Conservation (phyloP, 1,140 invertebrate species). For the Macrobrachium rosenbergii region DNA sequence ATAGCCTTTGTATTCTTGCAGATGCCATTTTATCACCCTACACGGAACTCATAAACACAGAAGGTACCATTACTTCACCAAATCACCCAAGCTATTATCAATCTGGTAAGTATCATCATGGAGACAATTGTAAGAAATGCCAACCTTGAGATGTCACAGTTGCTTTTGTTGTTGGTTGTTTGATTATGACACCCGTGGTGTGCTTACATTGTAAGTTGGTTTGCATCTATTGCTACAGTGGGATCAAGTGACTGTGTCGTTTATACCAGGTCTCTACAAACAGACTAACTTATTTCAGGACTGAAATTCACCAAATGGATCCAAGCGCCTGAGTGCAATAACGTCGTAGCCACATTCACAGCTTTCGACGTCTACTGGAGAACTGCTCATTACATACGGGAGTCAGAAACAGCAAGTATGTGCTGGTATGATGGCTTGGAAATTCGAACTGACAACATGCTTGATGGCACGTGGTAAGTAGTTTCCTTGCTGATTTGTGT, state of each 20-base stretch:
- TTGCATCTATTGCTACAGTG: too few species aligned
- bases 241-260: too few species aligned
- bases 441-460: constrained; percentile 3
- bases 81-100: not conserved
- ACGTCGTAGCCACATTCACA: not conserved
- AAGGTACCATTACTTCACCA: not conserved
- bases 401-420: not conserved
- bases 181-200: too few species aligned
- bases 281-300: not conserved
- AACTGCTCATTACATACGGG: not conserved
- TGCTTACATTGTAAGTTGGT: too few species aligned
- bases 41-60: not conserved
- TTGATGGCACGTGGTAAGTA: not conserved
- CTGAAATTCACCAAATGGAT: constrained; percentile 5
- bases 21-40: not conserved
- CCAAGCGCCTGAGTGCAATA: not conserved
- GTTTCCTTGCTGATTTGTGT: too few species aligned
- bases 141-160: too few species aligned
- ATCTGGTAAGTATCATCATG: not conserved
- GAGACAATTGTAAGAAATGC: not conserved
- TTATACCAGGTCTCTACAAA: not conserved
- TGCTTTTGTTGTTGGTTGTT: too few species aligned
- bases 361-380: constrained; percentile 2
- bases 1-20: not conserved
- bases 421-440: constrained; percentile 10